Evolutionary conservation across 2,888 invertebrate genomes (phyloP), one percentile per base, ranked within the genome.

Genomic region (Clivina fossor): DNA sequence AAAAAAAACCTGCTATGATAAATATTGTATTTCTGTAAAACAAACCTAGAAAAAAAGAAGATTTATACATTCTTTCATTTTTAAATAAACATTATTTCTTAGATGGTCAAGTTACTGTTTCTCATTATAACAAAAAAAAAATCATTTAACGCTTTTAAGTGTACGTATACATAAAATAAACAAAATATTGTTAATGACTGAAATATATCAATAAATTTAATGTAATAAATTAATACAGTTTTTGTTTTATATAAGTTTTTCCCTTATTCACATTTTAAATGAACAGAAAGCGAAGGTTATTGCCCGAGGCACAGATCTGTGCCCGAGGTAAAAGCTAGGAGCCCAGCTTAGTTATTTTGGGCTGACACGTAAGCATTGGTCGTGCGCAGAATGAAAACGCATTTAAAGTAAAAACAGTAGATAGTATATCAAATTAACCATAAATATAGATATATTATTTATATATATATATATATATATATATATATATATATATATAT

Each of bases 1-100:
- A 62, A 53, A 58, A n/a, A 53, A 65, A 66, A 65, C 63, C 63
- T 28, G 20, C 26, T 28, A 26, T 15, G 11, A 33, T 11, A 30
- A 22, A 26, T 33, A 24, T 24, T 32, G 33, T 47, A 22, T 43
- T 8, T 11, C 32, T 47, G 16, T 28, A 44, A 30, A n/a, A 7
- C 9, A 28, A 30, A 8, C 9, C 32, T 28, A 44, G 44, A 44
- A 44, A 44, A 32, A n/a, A n/a, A 44, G 16, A 28, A 30, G 30
- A 44, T 13, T 16, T 26, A 37, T 37, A 44, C 44, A 44, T 44
- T 44, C 44, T 24, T 24, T 20, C 15, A 43, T 44, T 28, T 44
- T 15, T 11, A 26, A 30, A 44, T n/a, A n/a, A n/a, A n/a, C n/a
- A n/a, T n/a, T n/a, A n/a, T n/a, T n/a, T n/a, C 40, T 11, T 40